phyloP scores from a whole-genome alignment of 2,888 invertebrate genomes.

The Macrophya annulata region DNA sequence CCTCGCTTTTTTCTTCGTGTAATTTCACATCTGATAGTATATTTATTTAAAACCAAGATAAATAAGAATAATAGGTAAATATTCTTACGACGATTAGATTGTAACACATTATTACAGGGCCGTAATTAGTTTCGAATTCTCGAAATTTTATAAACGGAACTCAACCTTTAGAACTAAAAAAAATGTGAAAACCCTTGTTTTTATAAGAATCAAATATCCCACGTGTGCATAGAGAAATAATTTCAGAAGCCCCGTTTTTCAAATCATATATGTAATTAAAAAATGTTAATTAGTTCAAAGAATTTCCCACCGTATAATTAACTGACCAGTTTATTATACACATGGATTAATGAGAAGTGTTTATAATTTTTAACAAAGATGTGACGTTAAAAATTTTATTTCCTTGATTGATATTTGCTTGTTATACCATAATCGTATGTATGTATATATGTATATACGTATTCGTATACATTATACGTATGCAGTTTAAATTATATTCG shows the following conservation, averaged over 20 bases:
- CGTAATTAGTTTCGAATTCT: not conserved
- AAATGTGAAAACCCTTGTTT: not conserved
- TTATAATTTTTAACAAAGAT: not conserved
- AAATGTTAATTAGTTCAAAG: too few species aligned
- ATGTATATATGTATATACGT: not conserved
- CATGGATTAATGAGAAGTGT: not conserved
- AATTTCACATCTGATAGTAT: not conserved
- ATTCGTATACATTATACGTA: too few species aligned
- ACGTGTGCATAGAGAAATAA: not conserved
- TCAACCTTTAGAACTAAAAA: too few species aligned
- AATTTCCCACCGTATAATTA: too few species aligned
- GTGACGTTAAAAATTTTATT: too few species aligned
- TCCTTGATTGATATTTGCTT: slow-evolving; percentile 10
- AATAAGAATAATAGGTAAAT: not conserved
- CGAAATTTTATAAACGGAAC: not conserved
- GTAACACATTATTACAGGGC: not conserved
- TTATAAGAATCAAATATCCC: too few species aligned
- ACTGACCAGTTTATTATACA: not conserved
- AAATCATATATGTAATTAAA: too few species aligned
- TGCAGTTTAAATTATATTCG: not conserved
- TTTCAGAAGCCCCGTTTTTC: not conserved
- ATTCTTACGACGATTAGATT: not conserved
- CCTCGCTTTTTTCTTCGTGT: not conserved
- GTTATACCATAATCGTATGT: not conserved
- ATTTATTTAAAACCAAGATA: not conserved